Evolutionary conservation across 2,888 invertebrate genomes (phyloP), one percentile per base, ranked within the genome.

Genomic region (Volucella inanis): DNA sequence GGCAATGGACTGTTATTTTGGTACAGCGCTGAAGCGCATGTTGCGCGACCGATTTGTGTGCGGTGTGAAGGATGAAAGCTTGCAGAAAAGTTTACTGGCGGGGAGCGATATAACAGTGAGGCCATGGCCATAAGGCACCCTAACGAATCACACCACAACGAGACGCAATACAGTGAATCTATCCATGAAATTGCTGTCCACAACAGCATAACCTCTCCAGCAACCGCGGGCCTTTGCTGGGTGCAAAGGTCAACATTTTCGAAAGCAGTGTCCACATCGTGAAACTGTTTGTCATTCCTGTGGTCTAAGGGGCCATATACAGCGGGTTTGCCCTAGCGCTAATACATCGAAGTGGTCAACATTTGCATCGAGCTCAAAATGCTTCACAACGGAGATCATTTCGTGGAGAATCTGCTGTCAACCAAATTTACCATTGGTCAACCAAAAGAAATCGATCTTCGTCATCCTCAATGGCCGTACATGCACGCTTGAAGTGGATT

Each of bases 11-110:
- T 18, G 18, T 18, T 1, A 18, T 1, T 18, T 18, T 18, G 2
- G 18, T 18, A 18, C 18, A 18, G 50, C 64, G 9, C 57, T 83
- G 43, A 1, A 87, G n/a, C n/a, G n/a, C n/a, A n/a, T 87, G 87
- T 45, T 87, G 3, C 72, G 78, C 12, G 83, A 87, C 45, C 67
- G 81, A 10, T n/a, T n/a, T n/a, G n/a, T n/a, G n/a, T n/a, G n/a
- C n/a, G n/a, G n/a, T n/a, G n/a, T n/a, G n/a, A n/a, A n/a, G n/a
- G n/a, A n/a, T n/a, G n/a, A n/a, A n/a, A n/a, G n/a, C n/a, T n/a
- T n/a, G n/a, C n/a, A n/a, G n/a, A n/a, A n/a, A n/a, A n/a, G n/a
- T n/a, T n/a, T n/a, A n/a, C 8, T 38, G 62, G n/a, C 62, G 72
- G 43, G 72, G 54, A n/a, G 72, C n/a, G n/a, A n/a, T n/a, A n/a